Evolutionary conservation across 2,888 invertebrate genomes (phyloP).

Genomic region (Galeruca laticollis): DNA sequence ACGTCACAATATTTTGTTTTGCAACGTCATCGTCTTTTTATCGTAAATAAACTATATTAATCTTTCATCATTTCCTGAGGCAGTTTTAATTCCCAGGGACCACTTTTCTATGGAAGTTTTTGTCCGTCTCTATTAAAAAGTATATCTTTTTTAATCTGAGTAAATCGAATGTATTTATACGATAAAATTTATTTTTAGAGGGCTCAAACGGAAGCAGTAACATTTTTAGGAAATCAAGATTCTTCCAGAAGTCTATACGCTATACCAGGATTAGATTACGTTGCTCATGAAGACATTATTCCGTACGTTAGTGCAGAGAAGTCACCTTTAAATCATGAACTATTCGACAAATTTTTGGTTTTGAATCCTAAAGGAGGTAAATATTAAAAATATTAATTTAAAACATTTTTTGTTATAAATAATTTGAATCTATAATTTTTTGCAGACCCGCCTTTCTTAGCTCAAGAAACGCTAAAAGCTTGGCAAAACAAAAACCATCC

Average conservation of each 20-base stretch:
- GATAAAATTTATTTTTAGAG: slow-evolving; percentile 71
- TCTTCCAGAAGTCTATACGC: slow-evolving; percentile 95
- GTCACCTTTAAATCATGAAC: slow-evolving; percentile 92
- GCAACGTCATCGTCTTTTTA: too few species aligned
- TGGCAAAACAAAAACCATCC: slow-evolving; percentile 99
- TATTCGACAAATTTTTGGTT: slow-evolving; percentile 95
- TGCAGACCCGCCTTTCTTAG: slow-evolving; percentile 85
- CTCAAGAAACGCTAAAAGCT: slow-evolving; percentile 90
- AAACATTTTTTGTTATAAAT: background rate
- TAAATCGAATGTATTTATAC: background rate
- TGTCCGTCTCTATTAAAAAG: too few species aligned
- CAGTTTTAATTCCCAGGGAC: too few species aligned
- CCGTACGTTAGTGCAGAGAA: slow-evolving; percentile 92
- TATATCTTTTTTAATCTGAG: too few species aligned
- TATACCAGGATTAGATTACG: slow-evolving; percentile 97
- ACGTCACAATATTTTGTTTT: too few species aligned
- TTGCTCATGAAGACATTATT: slow-evolving; percentile 96
- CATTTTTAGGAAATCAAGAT: slow-evolving; percentile 96
- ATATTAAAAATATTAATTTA: slow-evolving; percentile 15
- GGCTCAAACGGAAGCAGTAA: slow-evolving; percentile 98
- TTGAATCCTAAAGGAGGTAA: slow-evolving; percentile 82
- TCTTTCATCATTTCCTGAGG: too few species aligned
- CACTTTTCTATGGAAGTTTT: too few species aligned
- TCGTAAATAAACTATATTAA: too few species aligned
- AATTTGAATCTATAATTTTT: slow-evolving; percentile 8